These are phyloP conservation scores for Himantopus leucocephalus DNA, from an alignment of 2,113 vertebrate species.

Conservation along the genomic window DNA sequence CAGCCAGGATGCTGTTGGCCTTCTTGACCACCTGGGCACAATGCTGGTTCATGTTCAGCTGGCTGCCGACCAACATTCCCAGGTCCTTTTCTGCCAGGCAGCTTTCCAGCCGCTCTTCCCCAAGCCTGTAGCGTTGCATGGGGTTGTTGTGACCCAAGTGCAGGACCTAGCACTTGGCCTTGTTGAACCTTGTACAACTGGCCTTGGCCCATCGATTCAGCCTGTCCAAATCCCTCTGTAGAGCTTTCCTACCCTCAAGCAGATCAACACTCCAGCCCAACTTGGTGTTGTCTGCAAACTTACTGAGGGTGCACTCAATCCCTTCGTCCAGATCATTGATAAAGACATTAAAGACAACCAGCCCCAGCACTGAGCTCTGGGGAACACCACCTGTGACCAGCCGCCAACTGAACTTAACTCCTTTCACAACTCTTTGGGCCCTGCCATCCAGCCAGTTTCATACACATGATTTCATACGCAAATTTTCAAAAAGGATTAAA, in stretches of 20 bases:
- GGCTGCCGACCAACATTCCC: background rate
- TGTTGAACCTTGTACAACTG: fast-evolving
- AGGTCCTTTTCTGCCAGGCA: background rate
- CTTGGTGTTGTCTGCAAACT: background rate
- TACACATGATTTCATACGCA: background rate
- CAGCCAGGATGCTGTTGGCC: background rate
- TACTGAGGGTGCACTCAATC: no score
- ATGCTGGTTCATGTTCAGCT: background rate
- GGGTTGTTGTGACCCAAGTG: background rate
- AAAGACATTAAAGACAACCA: background rate
- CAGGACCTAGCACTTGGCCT: background rate
- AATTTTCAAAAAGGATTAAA: background rate
- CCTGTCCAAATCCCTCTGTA: background rate
- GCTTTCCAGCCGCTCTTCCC: background rate
- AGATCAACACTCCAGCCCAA: background rate
- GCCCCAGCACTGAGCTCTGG: background rate
- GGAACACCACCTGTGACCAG: background rate
- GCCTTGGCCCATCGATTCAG: background rate
- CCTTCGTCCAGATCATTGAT: background rate
- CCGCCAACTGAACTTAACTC: background rate
- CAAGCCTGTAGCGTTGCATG: background rate
- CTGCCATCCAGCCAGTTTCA: background rate
- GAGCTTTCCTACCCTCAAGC: background rate
- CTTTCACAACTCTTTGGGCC: background rate
- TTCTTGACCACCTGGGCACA: background rate